These are phyloP conservation scores for Stenurella melanura DNA, from an alignment of 2,888 invertebrate genomes.

Conservation along the genomic window DNA sequence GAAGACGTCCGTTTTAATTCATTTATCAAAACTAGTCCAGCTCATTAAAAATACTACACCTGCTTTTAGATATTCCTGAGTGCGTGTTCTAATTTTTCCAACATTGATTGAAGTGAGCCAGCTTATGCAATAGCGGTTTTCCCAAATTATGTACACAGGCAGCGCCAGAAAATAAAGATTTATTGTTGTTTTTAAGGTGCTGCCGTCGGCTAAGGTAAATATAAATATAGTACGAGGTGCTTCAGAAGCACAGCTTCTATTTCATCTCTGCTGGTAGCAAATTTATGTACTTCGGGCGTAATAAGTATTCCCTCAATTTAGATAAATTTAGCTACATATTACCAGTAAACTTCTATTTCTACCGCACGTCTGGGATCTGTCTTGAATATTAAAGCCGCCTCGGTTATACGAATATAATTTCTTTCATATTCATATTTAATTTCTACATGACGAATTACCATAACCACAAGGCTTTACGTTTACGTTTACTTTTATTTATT, in stretches of 20 bases:
- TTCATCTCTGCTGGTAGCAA: slow-evolving; percentile 16
- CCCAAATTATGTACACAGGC: slow-evolving; percentile 32
- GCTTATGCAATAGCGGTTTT: slow-evolving; percentile 36
- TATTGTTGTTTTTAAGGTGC: slow-evolving; percentile 36
- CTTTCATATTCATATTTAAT: slow-evolving; percentile 3
- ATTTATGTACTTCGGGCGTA: slow-evolving; percentile 22
- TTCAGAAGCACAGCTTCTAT: neutral
- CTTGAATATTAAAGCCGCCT: neutral
- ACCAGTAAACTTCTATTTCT: slow-evolving; percentile 11
- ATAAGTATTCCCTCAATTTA: slow-evolving; percentile 14
- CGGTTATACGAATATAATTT: neutral
- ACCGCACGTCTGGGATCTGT: slow-evolving; percentile 4
- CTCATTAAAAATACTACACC: slow-evolving; percentile 40
- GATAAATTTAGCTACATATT: slow-evolving; percentile 10
- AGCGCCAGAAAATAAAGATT: slow-evolving; percentile 33
- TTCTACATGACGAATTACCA: slow-evolving; percentile 2
- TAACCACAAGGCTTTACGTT: slow-evolving; percentile 4
- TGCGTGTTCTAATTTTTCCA: slow-evolving; percentile 35
- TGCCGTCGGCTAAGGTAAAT: slow-evolving; percentile 28
- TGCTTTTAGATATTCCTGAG: slow-evolving; percentile 31
- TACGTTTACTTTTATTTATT: neutral
- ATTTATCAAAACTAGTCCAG: slow-evolving; percentile 47
- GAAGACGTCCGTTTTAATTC: slow-evolving; percentile 43
- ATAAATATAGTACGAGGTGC: slow-evolving; percentile 33
- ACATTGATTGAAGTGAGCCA: slow-evolving; percentile 37